Conservation (phyloP, 1,140 invertebrate species). For the Drosophila serrata region DNA sequence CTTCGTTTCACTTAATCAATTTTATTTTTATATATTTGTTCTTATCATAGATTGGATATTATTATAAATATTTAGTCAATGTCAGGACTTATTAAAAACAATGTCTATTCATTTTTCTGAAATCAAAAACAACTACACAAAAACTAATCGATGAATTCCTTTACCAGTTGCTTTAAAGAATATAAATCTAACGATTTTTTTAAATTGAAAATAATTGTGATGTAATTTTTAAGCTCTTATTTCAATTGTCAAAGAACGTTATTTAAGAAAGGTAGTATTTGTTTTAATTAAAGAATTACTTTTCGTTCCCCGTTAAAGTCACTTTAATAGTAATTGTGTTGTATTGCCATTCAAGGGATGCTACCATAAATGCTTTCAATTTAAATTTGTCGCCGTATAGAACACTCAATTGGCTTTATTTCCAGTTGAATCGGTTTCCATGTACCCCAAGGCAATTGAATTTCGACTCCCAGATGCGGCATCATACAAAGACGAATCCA, state of each 20-base stretch:
- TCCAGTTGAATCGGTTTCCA: conserved; percentile 70
- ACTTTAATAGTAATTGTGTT: background rate
- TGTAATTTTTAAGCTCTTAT: background rate
- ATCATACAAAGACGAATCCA: conserved; percentile 32
- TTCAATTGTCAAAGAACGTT: too few species aligned
- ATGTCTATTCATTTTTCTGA: background rate
- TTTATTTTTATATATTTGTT: background rate
- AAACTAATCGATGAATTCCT: background rate
- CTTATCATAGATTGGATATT: background rate
- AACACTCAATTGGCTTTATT: conserved; percentile 67
- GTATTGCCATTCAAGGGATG: background rate
- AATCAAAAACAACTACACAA: background rate
- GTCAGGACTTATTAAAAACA: background rate
- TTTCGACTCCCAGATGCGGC: conserved; percentile 31
- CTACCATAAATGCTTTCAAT: conserved; percentile 56
- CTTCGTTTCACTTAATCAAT: background rate
- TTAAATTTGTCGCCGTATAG: conserved; percentile 45
- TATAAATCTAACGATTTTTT: background rate
- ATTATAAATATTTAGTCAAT: background rate
- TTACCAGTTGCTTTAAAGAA: background rate
- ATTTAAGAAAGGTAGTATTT: background rate
- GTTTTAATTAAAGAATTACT: background rate
- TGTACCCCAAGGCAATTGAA: conserved; percentile 39
- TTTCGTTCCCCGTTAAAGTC: background rate
- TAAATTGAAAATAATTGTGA: too few species aligned